Conservation (phyloP, 2,797 vertebrate genomes). For the Orestias chungarensis region DNA sequence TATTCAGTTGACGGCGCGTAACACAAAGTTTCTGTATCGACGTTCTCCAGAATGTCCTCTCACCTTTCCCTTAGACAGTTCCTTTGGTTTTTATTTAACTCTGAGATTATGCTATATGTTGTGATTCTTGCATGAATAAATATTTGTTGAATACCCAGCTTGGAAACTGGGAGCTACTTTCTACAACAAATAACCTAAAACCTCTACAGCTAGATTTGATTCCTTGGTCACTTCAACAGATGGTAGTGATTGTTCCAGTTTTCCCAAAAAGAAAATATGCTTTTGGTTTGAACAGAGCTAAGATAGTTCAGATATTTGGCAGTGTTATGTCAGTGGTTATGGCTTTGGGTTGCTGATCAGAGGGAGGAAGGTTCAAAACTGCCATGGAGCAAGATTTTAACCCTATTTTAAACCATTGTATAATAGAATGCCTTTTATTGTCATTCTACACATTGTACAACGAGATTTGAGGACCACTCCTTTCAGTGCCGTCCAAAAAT, state of each 20-base stretch:
- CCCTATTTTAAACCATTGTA: background rate
- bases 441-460: no score
- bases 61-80: no score
- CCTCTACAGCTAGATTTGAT: constrained; percentile 3
- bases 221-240: background rate
- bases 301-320: background rate
- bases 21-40: no score
- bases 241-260: constrained; percentile 10
- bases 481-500: no score
- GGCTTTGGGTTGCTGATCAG: background rate
- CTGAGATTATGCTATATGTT: no score
- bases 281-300: background rate
- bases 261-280: background rate
- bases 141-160: background rate
- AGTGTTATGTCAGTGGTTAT: constrained; percentile 3
- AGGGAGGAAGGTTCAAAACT: background rate
- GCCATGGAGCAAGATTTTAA: background rate
- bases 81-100: no score
- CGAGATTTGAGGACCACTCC: no score
- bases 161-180: background rate
- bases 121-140: background rate
- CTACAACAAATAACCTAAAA: background rate
- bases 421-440: no score
- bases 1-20: no score
- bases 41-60: no score